Base-by-base conservation (phyloP, 2,888 invertebrate species). In the Nephrotoma guestfalica region DNA sequence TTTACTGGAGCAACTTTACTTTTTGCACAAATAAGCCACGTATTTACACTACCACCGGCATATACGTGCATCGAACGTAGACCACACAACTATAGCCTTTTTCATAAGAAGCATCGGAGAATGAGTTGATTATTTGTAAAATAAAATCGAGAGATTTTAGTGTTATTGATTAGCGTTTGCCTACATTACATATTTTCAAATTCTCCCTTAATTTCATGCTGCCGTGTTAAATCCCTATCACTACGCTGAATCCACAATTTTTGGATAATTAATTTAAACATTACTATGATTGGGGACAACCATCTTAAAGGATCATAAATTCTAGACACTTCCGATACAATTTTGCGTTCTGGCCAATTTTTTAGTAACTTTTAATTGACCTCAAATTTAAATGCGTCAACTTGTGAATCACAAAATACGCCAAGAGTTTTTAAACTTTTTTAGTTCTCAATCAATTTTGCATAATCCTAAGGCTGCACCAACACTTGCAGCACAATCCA, bases 1-100 rank as follows among this genome's bases (percentile, higher is more conserved):
- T 87, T 86, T 4, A 87, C 15, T 40, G 87, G 87, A 4, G 86
- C 87, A 0, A 87, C 86, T 41, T 41, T 87, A 13, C 83, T 43
- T 47, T 86, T 86, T 30, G 85, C 11, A 4, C n/a, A 9, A 1
- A 86, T 9, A 71, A 71, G 6, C 11, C 15, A 6, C 15, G 15
- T 18, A 71, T 15, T 30, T 18, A 83, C 0, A 11, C 0, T 2
- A 30, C 40, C 83, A 83, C 30, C 57, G 0, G n/a, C 13, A 15
- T 57, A 18, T 57, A 18, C 0, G n/a, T 18, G 15, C 1, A 0
- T 18, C 57, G 6, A 57, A 6, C n/a, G 3, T 4, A 57, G 0
- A 4, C 18, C 0, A 57, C 57, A 57, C n/a, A 13, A 57, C 57
- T n/a, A n/a, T n/a, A 47, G 7, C 7, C 47, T 0, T 1, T 2